Base-by-base conservation (phyloP, 2,113 vertebrate species). In the Paraplagusia blochii region DNA sequence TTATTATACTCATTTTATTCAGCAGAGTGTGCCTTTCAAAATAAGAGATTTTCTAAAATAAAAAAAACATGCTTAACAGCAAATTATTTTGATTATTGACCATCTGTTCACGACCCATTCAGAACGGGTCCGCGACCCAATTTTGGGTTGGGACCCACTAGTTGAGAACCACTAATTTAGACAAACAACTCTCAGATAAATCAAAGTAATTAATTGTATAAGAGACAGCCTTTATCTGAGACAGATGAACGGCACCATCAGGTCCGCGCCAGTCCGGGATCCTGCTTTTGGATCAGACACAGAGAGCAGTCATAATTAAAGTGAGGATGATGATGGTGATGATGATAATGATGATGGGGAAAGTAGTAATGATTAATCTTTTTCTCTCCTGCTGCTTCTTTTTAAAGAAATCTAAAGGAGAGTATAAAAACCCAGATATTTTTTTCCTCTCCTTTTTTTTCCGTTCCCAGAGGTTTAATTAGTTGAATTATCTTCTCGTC, bases 401-500 rank as follows among this genome's bases (percentile, higher is more conserved):
- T 29, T 29, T 29, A 29, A 29, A 4, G 22, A 29, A 29, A 29
- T 29, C 22, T 29, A 29, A 29, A 29, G 22, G 22, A 29, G 22
- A 29, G 22, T 29, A 29, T 29, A 29, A 29, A 29, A 29, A 29
- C 22, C 22, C 22, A 29, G 22, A 29, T 81, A 63, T 85, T 72
- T 64, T 74, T 80, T 51, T 78, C 75, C 62, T 74, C n/a, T n/a
- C n/a, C n/a, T 78, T 50, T 59, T 64, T 82, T 71, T 81, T 66
- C 85, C 74, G 36, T 6, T 92, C 94, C 93, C 91, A 84, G 87
- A 88, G 93, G 92, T 91, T 94, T 95, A 94, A 92, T 95, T 93
- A 94, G 88, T 89, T 92, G 94, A 92, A 95, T 95, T 93, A 94
- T 90, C 90, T 90, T 89, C 89, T 80, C 88, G 92, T 93, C 92